Base-by-base conservation (phyloP, 1,140 invertebrate species). In the Protaetia brevitarsis region DNA sequence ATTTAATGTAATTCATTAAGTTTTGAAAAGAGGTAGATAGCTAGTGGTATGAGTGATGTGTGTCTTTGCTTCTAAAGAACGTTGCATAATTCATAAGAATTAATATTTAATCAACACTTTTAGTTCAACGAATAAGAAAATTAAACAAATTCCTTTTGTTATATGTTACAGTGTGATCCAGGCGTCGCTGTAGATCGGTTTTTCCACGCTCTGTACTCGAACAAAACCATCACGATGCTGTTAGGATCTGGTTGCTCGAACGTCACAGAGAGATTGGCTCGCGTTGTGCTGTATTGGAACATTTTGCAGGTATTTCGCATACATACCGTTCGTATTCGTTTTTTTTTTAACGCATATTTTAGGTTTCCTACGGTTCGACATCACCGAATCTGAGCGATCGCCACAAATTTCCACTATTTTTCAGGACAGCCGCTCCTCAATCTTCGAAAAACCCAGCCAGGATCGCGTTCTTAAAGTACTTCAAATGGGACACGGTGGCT, bases 271-370 rank as follows among this genome's bases (percentile, higher is more conserved):
- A 90, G 88, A 69, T 81, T 96, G 34, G 93, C 93, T 4, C 92
- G 95, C 79, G 89, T 96, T 64, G 91, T 93, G 8, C 90, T 92
- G 8, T 93, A 95, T 74, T 95, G 92, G 93, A 95, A 95, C 75
- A 90, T 96, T 69, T 85, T 95, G 7, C 89, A 96, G 85, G 91
- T 93, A 81, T 29, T n/a, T n/a, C 8, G 28, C 23, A 29, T 29
- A 1, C 3, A 29, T 19, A 11, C 1, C 13, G 30, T n/a, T 5
- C 56, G 3, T 28, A 2, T 59, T 59, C 13, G 6, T 51, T 28
- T 29, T 16, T 58, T 19, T 27, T 21, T 62, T 6, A 8, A 30
- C n/a, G n/a, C n/a, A n/a, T n/a, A 36, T 36, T 74, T 45, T 77
- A 92, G 90, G 88, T 95, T 30, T 95, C 93, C 0, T 94, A 91